Percentiles rank a stretch among this genome's conserved stretches.
Conservation (phyloP, 2,888 invertebrate species). For the Ectemnius cavifrons region DNA sequence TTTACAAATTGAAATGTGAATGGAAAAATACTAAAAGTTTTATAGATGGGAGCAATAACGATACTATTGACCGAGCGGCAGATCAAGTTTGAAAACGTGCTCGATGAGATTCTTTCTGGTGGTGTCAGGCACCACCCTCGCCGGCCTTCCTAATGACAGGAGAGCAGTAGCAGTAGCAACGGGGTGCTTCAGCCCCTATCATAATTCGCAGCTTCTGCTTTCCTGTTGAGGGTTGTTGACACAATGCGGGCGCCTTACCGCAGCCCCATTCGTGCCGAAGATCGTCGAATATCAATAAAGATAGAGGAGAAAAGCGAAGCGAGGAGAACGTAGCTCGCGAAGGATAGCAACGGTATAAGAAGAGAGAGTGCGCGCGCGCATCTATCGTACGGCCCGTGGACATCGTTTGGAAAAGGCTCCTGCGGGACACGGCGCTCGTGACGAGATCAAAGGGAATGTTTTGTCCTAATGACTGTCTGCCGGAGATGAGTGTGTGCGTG, state of each 20-base stretch:
- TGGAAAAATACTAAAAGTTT: no score
- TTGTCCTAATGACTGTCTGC: slow-evolving; percentile 71
- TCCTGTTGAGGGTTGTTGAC: slow-evolving; percentile 72
- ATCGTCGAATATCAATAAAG: slow-evolving; percentile 68
- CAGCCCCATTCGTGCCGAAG: slow-evolving; percentile 69
- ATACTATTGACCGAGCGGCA: slow-evolving; percentile 44
- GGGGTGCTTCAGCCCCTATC: slow-evolving; percentile 72
- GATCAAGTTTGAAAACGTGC: slow-evolving; percentile 58
- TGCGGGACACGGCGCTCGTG: slow-evolving; percentile 64
- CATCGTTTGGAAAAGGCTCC: slow-evolving; percentile 48
- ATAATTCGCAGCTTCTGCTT: slow-evolving; percentile 76
- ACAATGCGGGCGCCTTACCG: slow-evolving; percentile 75
- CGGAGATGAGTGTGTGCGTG: slow-evolving; percentile 31
- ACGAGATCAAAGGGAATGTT: slow-evolving; percentile 75
- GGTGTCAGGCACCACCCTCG: slow-evolving; percentile 33
- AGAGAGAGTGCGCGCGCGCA: slow-evolving; percentile 4
- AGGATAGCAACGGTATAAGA: slow-evolving; percentile 12
- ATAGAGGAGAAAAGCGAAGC: slow-evolving; percentile 51
- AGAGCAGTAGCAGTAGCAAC: slow-evolving; percentile 37
- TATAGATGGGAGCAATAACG: neutral
- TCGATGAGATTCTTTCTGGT: slow-evolving; percentile 45
- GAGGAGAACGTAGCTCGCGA: slow-evolving; percentile 30
- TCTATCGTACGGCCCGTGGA: slow-evolving; percentile 31
- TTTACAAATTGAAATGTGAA: neutral
- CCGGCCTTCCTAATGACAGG: slow-evolving; percentile 67